Conservation (phyloP, 2,888 invertebrate species). For the Archips crataeganus region DNA sequence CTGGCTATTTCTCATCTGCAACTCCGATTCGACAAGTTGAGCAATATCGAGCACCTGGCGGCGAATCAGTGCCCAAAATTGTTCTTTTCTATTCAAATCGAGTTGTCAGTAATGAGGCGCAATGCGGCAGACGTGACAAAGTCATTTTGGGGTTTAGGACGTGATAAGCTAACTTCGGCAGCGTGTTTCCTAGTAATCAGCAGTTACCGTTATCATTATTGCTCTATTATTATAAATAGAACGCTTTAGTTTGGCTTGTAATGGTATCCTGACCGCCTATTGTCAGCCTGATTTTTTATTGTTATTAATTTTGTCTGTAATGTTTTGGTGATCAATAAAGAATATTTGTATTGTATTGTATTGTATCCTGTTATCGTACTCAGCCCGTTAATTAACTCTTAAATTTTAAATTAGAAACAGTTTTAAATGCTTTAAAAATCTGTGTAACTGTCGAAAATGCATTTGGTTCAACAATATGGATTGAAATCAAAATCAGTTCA, state of each 20-base stretch:
- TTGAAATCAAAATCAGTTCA: too few relatives aligned
- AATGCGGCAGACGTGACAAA: slow-evolving; percentile 60
- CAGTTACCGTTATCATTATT: not conserved
- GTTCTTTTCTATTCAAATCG: slow-evolving; percentile 56
- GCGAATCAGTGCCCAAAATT: slow-evolving; percentile 49
- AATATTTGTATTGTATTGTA: too few relatives aligned
- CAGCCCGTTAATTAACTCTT: not conserved
- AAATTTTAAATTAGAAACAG: not conserved
- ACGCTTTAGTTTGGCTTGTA: not conserved
- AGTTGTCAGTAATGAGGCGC: slow-evolving; percentile 60
- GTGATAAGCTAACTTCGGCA: slow-evolving; percentile 13
- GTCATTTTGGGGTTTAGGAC: slow-evolving; percentile 24
- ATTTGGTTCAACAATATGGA: too few relatives aligned
- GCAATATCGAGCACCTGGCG: slow-evolving; percentile 50
- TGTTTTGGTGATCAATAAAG: too few relatives aligned
- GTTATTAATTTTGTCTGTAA: too few relatives aligned
- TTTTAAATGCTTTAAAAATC: not conserved
- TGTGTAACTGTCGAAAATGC: too few relatives aligned
- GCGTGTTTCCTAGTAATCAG: not conserved
- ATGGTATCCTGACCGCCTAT: too few relatives aligned
- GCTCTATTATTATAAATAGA: not conserved
- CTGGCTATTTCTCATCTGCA: slow-evolving; percentile 18
- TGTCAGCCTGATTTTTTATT: too few relatives aligned
- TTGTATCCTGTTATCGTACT: not conserved
- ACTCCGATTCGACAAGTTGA: slow-evolving; percentile 39